phyloP scores from a whole-genome alignment of 2,113 vertebrate species.

The Rhea americana region DNA sequence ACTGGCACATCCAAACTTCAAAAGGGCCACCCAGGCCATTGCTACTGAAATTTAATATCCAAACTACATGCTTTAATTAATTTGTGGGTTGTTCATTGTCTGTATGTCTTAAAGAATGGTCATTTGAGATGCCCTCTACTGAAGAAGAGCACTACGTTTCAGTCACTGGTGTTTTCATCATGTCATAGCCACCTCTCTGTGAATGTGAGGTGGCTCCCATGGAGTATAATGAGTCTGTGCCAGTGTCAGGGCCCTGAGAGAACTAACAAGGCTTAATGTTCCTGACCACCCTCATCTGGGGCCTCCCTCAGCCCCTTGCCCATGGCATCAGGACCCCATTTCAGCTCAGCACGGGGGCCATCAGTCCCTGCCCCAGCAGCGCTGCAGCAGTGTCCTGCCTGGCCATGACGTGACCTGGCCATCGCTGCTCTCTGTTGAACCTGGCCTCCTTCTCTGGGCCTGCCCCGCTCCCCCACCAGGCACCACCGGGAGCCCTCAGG shows the following conservation, averaged over 20 bases:
- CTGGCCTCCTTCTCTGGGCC: neutral
- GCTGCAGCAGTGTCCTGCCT: neutral
- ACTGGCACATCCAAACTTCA: neutral
- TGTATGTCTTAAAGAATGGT: neutral
- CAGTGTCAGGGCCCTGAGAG: neutral
- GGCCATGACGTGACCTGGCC: neutral
- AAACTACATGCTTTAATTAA: neutral
- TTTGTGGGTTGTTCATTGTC: neutral
- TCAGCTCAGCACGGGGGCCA: neutral
- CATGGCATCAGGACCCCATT: neutral
- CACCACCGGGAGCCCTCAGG: too few relatives aligned
- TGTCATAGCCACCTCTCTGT: neutral
- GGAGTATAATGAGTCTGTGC: neutral
- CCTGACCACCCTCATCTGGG: neutral
- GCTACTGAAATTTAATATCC: neutral
- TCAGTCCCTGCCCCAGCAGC: too few relatives aligned
- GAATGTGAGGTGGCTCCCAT: neutral
- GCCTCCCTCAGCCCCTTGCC: too few relatives aligned
- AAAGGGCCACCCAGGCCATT: neutral
- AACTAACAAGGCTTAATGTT: neutral
- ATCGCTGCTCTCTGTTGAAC: too few relatives aligned
- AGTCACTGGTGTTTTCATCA: neutral
- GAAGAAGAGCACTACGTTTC: fast-evolving
- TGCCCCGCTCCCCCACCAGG: neutral
- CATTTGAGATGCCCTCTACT: neutral